These are phyloP conservation scores for Callionymus lyra DNA, from an alignment of 2,113 vertebrate species.

Conservation along the genomic window DNA sequence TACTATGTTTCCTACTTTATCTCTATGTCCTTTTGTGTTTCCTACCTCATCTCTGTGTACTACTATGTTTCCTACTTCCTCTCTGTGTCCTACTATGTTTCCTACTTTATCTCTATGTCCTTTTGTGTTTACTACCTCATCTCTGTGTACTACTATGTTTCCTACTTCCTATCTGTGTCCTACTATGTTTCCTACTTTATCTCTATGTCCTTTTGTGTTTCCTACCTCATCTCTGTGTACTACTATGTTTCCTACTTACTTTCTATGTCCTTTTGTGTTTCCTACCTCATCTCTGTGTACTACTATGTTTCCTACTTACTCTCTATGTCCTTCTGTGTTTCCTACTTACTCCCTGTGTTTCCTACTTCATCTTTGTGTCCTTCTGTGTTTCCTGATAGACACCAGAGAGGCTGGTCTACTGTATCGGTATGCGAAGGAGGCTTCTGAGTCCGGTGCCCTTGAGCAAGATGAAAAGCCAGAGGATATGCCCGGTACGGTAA, in stretches of 20 bases:
- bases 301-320: not conserved
- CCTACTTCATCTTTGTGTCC: constrained; percentile 6
- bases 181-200: not conserved
- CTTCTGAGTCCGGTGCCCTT: constrained; percentile 63
- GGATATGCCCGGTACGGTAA: constrained; percentile 69
- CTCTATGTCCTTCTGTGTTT: too few relatives aligned
- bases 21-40: not conserved
- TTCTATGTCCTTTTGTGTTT: not conserved
- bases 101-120: not conserved
- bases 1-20: not conserved
- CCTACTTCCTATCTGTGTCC: not conserved
- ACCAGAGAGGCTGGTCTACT: constrained; percentile 82
- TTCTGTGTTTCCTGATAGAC: constrained; percentile 63
- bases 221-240: not conserved
- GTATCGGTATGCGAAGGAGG: constrained; percentile 76
- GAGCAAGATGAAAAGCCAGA: constrained; percentile 68
- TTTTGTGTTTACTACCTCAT: not conserved
- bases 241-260: not conserved
- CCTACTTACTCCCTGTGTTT: too few relatives aligned
- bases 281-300: not conserved
- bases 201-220: not conserved
- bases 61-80: not conserved
- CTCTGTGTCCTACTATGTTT: not conserved
- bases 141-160: not conserved
- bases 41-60: not conserved